phyloP scores from a whole-genome alignment of 2,888 invertebrate genomes.

The Netelia virgata region DNA sequence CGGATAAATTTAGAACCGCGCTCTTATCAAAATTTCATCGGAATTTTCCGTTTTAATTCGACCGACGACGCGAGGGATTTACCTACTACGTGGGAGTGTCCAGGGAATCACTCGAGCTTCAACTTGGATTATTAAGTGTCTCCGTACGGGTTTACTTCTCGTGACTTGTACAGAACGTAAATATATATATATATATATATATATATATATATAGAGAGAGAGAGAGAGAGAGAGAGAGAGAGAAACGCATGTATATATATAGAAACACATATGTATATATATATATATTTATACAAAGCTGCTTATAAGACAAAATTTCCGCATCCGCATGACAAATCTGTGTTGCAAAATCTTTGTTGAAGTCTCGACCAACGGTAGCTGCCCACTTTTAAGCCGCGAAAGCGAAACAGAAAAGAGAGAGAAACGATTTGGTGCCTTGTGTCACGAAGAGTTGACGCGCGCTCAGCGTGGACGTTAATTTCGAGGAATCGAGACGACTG shows the following conservation, averaged over 20 bases:
- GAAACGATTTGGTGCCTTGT: not conserved
- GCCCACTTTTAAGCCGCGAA: not conserved
- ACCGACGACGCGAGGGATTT: slow-evolving; percentile 48
- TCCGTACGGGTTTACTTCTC: not conserved
- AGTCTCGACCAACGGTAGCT: not conserved
- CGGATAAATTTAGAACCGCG: not conserved
- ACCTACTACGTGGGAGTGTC: slow-evolving; percentile 51
- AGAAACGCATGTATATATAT: too few species aligned
- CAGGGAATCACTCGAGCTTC: slow-evolving; percentile 55
- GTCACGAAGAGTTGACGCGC: slow-evolving; percentile 16
- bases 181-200: not conserved
- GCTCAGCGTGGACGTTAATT: not conserved
- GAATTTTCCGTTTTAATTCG: not conserved
- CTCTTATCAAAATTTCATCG: slow-evolving; percentile 2
- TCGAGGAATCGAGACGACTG: not conserved
- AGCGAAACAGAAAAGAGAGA: not conserved
- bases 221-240: too few species aligned
- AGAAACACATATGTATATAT: not conserved
- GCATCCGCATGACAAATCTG: slow-evolving; percentile 46
- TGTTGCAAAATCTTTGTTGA: slow-evolving; percentile 45
- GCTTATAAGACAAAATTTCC: slow-evolving; percentile 50
- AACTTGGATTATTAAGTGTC: slow-evolving; percentile 47
- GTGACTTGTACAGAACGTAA: not conserved
- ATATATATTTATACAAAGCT: slow-evolving; percentile 20
- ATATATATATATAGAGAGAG: too few species aligned